Evolutionary conservation across 2,113 vertebrate species (phyloP), one percentile per base, ranked within the genome.

Genomic region (Ondatra zibethicus): DNA sequence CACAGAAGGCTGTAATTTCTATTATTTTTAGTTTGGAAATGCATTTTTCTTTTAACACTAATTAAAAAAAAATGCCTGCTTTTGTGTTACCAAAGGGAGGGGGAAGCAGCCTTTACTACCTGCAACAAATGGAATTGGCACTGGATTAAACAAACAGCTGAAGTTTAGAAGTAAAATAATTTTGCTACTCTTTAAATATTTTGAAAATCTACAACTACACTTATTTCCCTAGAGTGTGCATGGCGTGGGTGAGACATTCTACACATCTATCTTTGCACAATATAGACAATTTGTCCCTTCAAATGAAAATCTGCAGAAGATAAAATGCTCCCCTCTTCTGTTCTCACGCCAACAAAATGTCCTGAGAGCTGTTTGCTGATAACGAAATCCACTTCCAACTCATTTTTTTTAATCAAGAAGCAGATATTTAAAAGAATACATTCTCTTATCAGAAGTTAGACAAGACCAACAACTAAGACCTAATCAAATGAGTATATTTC

Each of bases 391-490:
- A 87, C 3, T 0, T 45, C 50, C 25, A 87, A 78, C 66, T 96
- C 93, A 13, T 92, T 73, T 52, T 91, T 91, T 63, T n/a, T 16
- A 95, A 82, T 50, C 80, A 93, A 96, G 80, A 92, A 95, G 52
- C 93, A 96, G 50, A 93, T 93, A 97, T 96, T 89, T 95, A 94
- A 96, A 87, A 95, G 76, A 97, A 97, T 63, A 90, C 89, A 97
- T 95, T 70, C 72, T 91, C 86, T 88, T 89, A 96, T 80, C 88
- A 97, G 97, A 97, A 98, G 97, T 97, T 98, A 98, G 96, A 96
- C 77, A 94, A 96, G 92, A 95, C 47, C 96, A 95, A 96, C 82
- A 96, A 89, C 76, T 45, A 97, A 97, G 93, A 97, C 81, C 95
- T 96, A 87, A 88, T 94, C 96, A 97, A 97, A 96, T 58, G 63